Evolutionary conservation across 2,888 invertebrate species (phyloP).

Genomic region (Apotomis betuletana): DNA sequence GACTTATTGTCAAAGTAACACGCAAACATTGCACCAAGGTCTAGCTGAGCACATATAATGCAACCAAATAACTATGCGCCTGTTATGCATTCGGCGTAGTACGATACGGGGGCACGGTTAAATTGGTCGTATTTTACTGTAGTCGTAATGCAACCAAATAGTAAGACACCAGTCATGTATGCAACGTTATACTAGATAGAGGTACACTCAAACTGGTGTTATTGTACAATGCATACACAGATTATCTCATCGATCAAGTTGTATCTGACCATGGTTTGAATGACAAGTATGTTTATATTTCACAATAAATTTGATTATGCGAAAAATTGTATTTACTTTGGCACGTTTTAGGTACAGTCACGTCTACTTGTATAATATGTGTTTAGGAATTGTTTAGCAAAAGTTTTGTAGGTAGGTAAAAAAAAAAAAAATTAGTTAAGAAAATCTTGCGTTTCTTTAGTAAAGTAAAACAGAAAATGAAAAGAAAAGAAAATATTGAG

Average conservation of each 20-base stretch:
- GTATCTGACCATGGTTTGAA: conserved; percentile 17
- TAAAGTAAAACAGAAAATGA: too few relatives aligned
- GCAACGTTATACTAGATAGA: not conserved
- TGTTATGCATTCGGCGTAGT: not conserved
- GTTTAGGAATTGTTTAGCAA: too few relatives aligned
- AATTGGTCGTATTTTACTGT: not conserved
- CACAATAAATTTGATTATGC: not conserved
- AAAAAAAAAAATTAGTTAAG: too few relatives aligned
- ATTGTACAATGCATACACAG: not conserved
- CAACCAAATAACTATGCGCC: not conserved
- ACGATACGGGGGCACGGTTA: not conserved
- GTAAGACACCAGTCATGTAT: not conserved
- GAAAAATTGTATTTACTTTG: not conserved
- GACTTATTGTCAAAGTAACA: not conserved
- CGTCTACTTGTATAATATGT: too few relatives aligned
- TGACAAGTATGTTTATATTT: conserved; percentile 17
- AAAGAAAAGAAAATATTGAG: too few relatives aligned
- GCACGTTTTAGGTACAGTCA: too few relatives aligned
- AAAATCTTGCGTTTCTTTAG: too few relatives aligned
- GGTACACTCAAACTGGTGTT: not conserved
- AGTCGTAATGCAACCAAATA: conserved; percentile 8
- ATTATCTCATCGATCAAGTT: conserved; percentile 29
- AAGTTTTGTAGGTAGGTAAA: too few relatives aligned
- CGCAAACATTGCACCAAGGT: conserved; percentile 21
- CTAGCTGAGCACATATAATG: conserved; percentile 21